Conservation (phyloP, 1,140 invertebrate genomes). For the Phortica variegata region DNA sequence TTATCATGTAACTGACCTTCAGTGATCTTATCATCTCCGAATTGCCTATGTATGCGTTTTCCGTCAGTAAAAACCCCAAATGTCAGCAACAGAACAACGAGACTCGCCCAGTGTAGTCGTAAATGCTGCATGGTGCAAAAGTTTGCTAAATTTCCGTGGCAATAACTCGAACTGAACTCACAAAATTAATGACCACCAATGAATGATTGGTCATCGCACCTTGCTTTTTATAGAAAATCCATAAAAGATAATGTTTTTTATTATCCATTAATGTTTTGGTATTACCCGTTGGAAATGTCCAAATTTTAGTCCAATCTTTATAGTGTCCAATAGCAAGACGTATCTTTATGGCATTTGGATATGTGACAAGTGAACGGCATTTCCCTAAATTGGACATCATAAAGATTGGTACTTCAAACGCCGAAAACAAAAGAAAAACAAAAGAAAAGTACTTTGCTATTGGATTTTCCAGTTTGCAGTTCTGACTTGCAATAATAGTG, state of each 20-base stretch:
- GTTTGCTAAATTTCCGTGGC: background rate
- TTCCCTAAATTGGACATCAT: too few relatives aligned
- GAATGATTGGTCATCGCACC: slow-evolving; percentile 28
- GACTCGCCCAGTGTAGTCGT: too few relatives aligned
- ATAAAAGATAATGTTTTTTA: slow-evolving; percentile 11
- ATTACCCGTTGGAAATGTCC: slow-evolving; percentile 13
- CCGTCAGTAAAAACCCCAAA: slow-evolving; percentile 37
- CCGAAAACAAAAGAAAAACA: too few relatives aligned
- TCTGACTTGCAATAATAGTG: too few relatives aligned
- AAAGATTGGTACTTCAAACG: too few relatives aligned
- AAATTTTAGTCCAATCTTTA: slow-evolving; percentile 12
- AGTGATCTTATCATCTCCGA: background rate
- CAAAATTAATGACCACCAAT: slow-evolving; percentile 43
- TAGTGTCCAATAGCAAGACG: background rate
- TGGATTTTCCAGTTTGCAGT: too few relatives aligned
- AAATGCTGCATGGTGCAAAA: too few relatives aligned
- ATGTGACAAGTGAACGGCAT: too few relatives aligned
- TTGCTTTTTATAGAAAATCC: slow-evolving; percentile 35
- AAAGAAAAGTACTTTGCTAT: too few relatives aligned
- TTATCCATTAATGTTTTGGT: too few relatives aligned
- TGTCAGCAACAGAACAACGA: slow-evolving; percentile 22
- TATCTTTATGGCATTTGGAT: too few relatives aligned
- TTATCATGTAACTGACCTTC: background rate
- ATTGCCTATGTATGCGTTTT: slow-evolving; percentile 17
- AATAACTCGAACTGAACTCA: background rate